Percentiles rank a stretch among this genome's conserved stretches.
Evolutionary conservation across 2,888 invertebrate species (phyloP).

Genomic region (Metacarcinus magister): DNA sequence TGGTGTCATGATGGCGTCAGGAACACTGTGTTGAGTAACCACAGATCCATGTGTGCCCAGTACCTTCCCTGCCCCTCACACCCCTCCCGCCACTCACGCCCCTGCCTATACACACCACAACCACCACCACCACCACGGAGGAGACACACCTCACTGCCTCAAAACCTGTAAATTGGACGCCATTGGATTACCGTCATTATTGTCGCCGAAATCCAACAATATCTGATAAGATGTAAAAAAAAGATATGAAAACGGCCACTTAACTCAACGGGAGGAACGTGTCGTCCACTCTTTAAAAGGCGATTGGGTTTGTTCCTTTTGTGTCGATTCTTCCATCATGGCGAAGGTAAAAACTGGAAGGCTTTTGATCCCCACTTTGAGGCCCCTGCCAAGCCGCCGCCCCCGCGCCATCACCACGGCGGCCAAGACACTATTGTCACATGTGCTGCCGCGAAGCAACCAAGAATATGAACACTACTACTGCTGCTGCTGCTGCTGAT

Average conservation of each 20-base stretch:
- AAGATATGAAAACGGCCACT: background rate
- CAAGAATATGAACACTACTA: no score
- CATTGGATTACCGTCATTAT: background rate
- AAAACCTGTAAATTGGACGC: background rate
- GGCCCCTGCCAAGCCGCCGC: background rate
- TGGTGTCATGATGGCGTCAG: background rate
- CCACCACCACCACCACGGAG: background rate
- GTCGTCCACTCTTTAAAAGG: background rate
- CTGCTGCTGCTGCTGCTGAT: no score
- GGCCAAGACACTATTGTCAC: no score
- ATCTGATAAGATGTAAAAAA: background rate
- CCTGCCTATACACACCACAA: background rate
- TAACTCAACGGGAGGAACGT: background rate
- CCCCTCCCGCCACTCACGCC: background rate
- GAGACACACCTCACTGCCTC: background rate
- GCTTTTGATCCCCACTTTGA: background rate
- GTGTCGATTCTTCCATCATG: background rate
- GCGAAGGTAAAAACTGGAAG: background rate
- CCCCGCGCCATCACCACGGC: no score
- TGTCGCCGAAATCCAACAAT: background rate
- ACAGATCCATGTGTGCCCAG: background rate
- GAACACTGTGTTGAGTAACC: background rate
- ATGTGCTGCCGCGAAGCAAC: no score
- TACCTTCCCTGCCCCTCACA: background rate
- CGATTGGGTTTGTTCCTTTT: background rate